Base-by-base conservation (phyloP, 2,888 invertebrate genomes). In the Drosophila leonis region DNA sequence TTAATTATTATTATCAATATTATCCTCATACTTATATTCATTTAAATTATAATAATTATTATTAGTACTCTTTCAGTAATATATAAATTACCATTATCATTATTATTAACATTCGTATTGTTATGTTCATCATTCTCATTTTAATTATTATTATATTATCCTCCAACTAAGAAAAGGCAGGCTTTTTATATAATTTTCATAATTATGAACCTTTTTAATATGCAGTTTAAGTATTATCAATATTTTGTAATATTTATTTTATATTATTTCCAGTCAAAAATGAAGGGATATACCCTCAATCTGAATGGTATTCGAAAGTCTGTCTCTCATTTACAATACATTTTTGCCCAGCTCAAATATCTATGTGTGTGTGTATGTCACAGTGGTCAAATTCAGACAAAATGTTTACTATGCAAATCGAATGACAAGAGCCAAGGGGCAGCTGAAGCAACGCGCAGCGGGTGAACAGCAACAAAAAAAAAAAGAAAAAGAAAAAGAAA, bases 381-480 rank as follows among this genome's bases (percentile, higher is more conserved):
- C 75, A 75, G 42, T 72, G 79, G 70, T 73, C 61, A 65, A 75
- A 72, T 76, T 66, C 71, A 46, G 62, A 29, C 56, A 64, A 61
- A 70, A 61, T 78, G 63, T 76, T 86, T 75, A 48, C 73, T 81
- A 85, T 88, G 85, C 88, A 86, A 88, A 86, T 85, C 77, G 77
- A 83, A 85, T 88, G 77, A 75, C 73, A 72, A 49, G 67, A 72
- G 78, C 75, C 82, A 63, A 57, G 82, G 72, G 78, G 70, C 77
- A 81, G 70, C 57, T 72, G 33, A 61, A 60, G 66, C 60, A 72
- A 59, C 31, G 56, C 48, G 55, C 78, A 63, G 24, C 54, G 35
- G 51, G 33, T 29, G n/a, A 54, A 24, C 44, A 24, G 24, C 24
- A 42, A 24, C 13, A 13, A 3, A 24, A 27, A 42, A 24, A 24